Base-by-base conservation (phyloP, 1,140 invertebrate genomes). In the Aphelinus certus region DNA sequence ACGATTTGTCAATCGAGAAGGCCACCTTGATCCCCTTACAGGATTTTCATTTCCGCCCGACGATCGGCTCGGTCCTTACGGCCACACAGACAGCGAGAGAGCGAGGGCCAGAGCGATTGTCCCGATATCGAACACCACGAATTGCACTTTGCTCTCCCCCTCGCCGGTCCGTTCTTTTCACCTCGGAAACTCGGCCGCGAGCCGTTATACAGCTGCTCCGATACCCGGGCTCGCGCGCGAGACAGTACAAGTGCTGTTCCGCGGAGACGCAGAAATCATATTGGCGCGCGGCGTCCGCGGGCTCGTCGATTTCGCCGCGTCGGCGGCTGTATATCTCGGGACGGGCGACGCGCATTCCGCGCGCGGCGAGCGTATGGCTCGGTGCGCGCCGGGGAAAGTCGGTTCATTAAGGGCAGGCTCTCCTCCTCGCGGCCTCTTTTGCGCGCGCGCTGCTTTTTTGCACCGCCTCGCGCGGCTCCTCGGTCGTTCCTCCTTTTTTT, bases 61-160 rank as follows among this genome's bases (percentile, higher is more conserved):
- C 26, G 26, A 0, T 26, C 26, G 26, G 26, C 26, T 26, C 26
- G 26, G 26, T 26, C 26, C 26, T 26, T 26, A 26, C 26, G 26
- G 26, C 26, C 26, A 26, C 26, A 26, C 26, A 26, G 26, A 26
- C 26, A 26, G 26, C 26, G 26, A 26, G 26, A 26, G 26, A 26
- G 26, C 26, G 26, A 26, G 26, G 0, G 76, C 79, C 79, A 80
- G 78, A 81, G 81, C 81, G 86, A 87, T 88, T 87, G 86, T 86
- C 82, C 85, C 82, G 86, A 87, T 87, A 87, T 86, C 87, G 83
- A 88, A 87, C 87, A 88, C 83, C 87, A 86, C 85, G 84, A 85
- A 86, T 83, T 83, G 85, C 85, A 88, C 85, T 86, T 85, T 86
- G 82, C 81, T 80, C 80, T 83, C 57, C 43, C 62, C 47, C 70